Conservation (phyloP, 53 echinoderm and acorn worm species). For the Patiria pectinifera region DNA sequence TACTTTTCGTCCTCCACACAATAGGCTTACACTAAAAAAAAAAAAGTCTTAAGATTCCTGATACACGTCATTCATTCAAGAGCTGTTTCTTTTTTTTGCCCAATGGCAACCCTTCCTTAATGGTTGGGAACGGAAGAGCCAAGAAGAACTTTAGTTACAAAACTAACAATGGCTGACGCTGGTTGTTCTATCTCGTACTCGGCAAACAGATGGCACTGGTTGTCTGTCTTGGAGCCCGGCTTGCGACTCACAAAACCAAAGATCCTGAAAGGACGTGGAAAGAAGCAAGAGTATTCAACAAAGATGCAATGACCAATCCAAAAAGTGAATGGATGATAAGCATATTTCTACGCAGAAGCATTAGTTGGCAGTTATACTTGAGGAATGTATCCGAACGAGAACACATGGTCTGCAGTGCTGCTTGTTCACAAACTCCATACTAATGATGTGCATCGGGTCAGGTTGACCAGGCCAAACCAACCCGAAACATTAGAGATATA, state of each 20-base stretch:
- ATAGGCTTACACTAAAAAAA: not conserved
- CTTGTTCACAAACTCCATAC: too few species aligned
- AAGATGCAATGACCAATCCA: not conserved
- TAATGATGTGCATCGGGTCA: too few species aligned
- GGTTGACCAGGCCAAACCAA: too few species aligned
- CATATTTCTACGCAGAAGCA: too few species aligned
- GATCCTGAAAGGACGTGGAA: conserved; percentile 59
- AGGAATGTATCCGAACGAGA: too few species aligned
- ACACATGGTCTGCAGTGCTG: too few species aligned
- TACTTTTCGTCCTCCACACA: too few species aligned
- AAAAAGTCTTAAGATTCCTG: not conserved
- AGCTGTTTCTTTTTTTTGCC: too few species aligned
- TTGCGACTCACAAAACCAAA: conserved; percentile 91
- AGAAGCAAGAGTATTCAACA: not conserved
- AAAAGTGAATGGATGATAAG: not conserved
- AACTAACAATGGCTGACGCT: conserved; percentile 96
- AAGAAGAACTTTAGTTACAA: conserved; percentile 94
- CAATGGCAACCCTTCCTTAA: not conserved
- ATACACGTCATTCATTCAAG: too few species aligned
- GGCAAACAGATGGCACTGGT: conserved; percentile 94
- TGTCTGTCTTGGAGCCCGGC: conserved; percentile 93
- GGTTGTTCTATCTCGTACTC: conserved; percentile 96
- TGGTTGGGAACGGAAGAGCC: conserved; percentile 55
- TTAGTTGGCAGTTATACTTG: too few species aligned
- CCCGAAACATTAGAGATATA: too few species aligned